A percentile compares a stretch with the other conserved stretches of the same genome.
These are phyloP conservation scores for Malurus splendens DNA, from an alignment of 2,797 vertebrate species.

Conservation along the genomic window DNA sequence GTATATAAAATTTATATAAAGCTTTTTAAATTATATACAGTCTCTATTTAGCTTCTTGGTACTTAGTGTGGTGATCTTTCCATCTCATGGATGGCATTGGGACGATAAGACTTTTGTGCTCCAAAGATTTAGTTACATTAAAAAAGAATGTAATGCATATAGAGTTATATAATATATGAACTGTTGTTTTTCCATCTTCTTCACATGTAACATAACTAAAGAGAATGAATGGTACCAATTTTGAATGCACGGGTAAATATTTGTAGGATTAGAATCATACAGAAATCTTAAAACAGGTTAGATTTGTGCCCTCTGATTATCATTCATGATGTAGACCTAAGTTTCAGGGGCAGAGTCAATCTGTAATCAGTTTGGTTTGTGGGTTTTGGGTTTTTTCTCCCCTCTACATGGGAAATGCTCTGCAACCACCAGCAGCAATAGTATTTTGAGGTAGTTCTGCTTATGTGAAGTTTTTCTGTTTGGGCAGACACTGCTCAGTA, in stretches of 20 bases:
- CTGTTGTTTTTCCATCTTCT: neutral
- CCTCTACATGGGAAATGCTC: neutral
- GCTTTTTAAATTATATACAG: neutral
- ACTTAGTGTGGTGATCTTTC: neutral
- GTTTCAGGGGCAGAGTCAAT: neutral
- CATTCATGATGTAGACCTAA: neutral
- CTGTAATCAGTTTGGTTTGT: neutral
- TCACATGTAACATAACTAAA: neutral
- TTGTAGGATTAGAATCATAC: neutral
- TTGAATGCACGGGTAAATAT: neutral
- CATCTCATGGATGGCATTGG: neutral
- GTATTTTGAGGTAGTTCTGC: neutral
- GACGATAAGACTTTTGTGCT: neutral
- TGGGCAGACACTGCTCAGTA: neutral
- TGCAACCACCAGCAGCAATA: neutral
- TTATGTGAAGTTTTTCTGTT: neutral
- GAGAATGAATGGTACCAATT: neutral
- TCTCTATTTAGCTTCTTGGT: neutral
- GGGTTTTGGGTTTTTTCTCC: neutral
- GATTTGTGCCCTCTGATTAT: neutral
- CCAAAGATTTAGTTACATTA: neutral
- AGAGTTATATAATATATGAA: neutral
- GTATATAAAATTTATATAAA: neutral
- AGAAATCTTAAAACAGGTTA: neutral
- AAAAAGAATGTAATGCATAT: neutral